These are phyloP conservation scores for Thumatha senex DNA, from an alignment of 2,888 invertebrate genomes.

Conservation along the genomic window DNA sequence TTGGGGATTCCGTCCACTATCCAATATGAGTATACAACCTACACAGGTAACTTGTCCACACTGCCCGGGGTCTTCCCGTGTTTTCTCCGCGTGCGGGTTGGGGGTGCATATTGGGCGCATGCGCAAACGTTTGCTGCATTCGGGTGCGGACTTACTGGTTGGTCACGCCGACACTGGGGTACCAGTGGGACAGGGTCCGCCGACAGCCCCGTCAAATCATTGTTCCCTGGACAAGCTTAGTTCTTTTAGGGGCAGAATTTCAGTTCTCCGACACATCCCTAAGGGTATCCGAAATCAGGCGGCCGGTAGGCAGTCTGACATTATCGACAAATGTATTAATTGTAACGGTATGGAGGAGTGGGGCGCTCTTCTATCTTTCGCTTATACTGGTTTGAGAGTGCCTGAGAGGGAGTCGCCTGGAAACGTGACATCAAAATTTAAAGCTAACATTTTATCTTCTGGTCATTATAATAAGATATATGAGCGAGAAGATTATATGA, in stretches of 20 bases:
- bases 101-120: too few species aligned
- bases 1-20: too few species aligned
- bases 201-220: not conserved
- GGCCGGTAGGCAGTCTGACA: not conserved
- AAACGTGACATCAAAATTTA: not conserved
- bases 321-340: not conserved
- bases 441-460: not conserved
- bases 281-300: not conserved
- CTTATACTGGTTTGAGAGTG: not conserved
- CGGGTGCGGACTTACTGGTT: too few species aligned
- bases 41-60: too few species aligned
- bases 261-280: not conserved
- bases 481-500: too few species aligned
- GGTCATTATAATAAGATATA: not conserved
- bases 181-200: not conserved
- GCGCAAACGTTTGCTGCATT: too few species aligned
- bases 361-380: not conserved
- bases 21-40: too few species aligned
- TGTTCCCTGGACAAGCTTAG: not conserved
- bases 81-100: too few species aligned
- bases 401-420: not conserved
- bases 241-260: not conserved
- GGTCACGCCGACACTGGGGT: too few species aligned
- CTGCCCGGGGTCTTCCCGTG: too few species aligned
- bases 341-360: not conserved